Evolutionary conservation across 1,140 invertebrate genomes (phyloP), one percentile per base, ranked within the genome.

Genomic region (Aphis craccivora): DNA sequence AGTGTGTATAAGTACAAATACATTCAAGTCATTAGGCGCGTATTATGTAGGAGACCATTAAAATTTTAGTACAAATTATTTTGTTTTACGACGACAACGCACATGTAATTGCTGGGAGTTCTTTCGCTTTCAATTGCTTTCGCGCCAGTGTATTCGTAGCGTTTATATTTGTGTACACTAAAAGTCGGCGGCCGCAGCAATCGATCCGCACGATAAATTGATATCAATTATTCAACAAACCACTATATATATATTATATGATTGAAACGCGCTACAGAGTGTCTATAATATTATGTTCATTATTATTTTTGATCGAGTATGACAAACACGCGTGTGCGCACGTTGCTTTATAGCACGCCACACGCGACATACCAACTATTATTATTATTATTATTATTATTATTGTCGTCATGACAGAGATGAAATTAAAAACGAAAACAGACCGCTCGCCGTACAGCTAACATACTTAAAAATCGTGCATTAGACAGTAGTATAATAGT

Each of bases 211-310:
- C n/a, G n/a, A 35, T 88, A 88, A 88, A 88, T 88, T 88, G 87
- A 88, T 53, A 88, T 88, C 53, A 88, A 88, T 88, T 88, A 88
- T 88, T 88, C 87, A 88, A 53, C n/a, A 48, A 37, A 48, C 87
- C n/a, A 48, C 87, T 22, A 48, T 35, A 51, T 40, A 51, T 8
- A 55, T 88, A n/a, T n/a, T n/a, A n/a, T 22, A 35, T 51, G n/a
- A 88, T 48, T n/a, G n/a, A 53, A 88, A 35, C 48, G 45, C 45
- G 37, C 83, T 43, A 6, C 37, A n/a, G 30, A n/a, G n/a, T 76
- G 18, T n/a, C n/a, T 14, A 76, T 76, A 76, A n/a, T 76, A 76
- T 18, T 35, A n/a, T n/a, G 14, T 76, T n/a, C n/a, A n/a, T n/a
- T 18, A 76, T 76, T 6, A 76, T n/a, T 76, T 51, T 53, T 35